A percentile compares a stretch with the other conserved stretches of the same genome.
phyloP scores from a whole-genome alignment of 2,113 vertebrate genomes.

The Heptranchias perlo region DNA sequence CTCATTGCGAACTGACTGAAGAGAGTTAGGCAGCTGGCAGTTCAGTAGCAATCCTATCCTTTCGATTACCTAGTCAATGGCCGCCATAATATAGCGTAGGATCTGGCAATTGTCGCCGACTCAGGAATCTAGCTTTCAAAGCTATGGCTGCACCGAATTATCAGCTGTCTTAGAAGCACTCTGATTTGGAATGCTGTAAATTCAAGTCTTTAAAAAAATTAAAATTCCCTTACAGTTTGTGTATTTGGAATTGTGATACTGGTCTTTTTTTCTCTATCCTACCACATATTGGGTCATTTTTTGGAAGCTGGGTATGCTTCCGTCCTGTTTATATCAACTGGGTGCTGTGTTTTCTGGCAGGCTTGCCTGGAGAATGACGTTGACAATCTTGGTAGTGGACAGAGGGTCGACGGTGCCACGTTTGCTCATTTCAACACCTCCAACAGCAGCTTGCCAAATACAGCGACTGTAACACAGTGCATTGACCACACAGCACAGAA shows the following conservation, averaged over 20 bases:
- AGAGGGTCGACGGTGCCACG: slow-evolving; percentile 48
- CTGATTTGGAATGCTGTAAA: not conserved
- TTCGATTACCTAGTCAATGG: not conserved
- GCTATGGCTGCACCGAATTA: not conserved
- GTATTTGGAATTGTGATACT: not conserved
- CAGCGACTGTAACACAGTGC: slow-evolving; percentile 52
- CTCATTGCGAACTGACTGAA: not conserved
- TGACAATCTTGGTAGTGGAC: slow-evolving; percentile 48
- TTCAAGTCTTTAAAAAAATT: not conserved
- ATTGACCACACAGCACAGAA: slow-evolving; percentile 39
- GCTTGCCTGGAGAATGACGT: slow-evolving; percentile 49
- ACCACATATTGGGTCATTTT: not conserved
- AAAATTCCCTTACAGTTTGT: not conserved
- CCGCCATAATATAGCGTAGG: not conserved
- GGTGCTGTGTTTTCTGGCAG: slow-evolving; percentile 49
- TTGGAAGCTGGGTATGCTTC: not conserved
- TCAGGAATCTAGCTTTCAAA: not conserved
- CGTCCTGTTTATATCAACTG: not conserved
- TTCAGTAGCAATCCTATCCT: not conserved
- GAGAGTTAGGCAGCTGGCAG: not conserved
- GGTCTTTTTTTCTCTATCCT: not conserved
- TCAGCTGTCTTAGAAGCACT: not conserved
- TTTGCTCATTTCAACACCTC: slow-evolving; percentile 51
- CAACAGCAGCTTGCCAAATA: slow-evolving; percentile 55
- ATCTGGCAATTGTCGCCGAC: not conserved